Base-by-base conservation (phyloP, 2,113 vertebrate species). In the Sterrhoptilus dennistouni region DNA sequence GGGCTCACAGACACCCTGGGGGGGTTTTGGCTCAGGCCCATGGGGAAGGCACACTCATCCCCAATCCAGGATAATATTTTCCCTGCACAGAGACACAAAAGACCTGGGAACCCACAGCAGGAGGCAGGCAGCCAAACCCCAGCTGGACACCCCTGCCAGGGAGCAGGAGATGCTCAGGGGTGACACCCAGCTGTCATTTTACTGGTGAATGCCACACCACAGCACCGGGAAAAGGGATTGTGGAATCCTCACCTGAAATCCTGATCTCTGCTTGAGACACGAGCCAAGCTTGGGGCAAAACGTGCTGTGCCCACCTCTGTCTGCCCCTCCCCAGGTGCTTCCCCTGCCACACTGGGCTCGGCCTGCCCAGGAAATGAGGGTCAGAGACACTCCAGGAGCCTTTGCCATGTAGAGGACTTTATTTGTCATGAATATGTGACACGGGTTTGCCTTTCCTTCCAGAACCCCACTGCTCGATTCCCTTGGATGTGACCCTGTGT, bases 161-260 rank as follows among this genome's bases (percentile, higher is more conserved):
- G 31, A 31, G 15, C 71, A 16, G 77, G 40, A 42, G 60, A 11
- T 28, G 47, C 57, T 59, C 49, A 17, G 14, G 45, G 12, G 25
- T 33, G 52, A 60, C 68, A 42, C 54, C 27, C 7, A 17, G 40
- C 21, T 53, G 31, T 7, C 56, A 0, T 12, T 70, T 8, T 6
- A 42, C 56, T 36, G 44, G 6, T 1, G 2, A 38, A 7, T 18
- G 27, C 21, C 1, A 2, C 25, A 9, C 25, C 23, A 1, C 0
- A 3, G 45, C 60, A 14, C 0, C 4, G 57, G 42, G 71, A 33
- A 59, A 70, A 16, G 2, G 17, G 49, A 12, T 82, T 40, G 60
- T 23, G 29, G 33, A 17, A 70, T 71, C 13, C 8, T 45, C 17
- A n/a, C 52, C n/a, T 12, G 23, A 44, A 11, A 23, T 23, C 22